Conservation (phyloP, 1,140 invertebrate genomes). For the Octopus sinensis region DNA sequence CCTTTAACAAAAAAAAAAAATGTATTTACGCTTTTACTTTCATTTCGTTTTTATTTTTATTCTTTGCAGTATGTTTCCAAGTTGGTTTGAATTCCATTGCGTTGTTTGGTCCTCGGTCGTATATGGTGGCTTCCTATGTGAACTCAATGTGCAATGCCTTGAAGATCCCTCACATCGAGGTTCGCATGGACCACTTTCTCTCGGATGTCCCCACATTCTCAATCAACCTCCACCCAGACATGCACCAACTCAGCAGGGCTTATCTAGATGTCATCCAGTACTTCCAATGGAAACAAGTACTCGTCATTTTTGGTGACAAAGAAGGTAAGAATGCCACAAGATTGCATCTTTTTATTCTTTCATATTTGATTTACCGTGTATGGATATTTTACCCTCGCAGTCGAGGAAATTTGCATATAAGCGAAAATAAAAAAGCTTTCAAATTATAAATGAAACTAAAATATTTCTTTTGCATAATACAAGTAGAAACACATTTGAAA, state of each 20-base stretch:
- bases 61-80: slow-evolving; percentile 75
- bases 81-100: slow-evolving; percentile 81
- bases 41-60: slow-evolving; percentile 8
- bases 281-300: slow-evolving; percentile 42
- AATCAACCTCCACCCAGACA: slow-evolving; percentile 45
- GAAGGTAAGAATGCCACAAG: slow-evolving; percentile 27
- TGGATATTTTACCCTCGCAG: background rate
- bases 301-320: slow-evolving; percentile 41
- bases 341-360: background rate
- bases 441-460: too few species aligned
- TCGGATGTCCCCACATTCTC: slow-evolving; percentile 31
- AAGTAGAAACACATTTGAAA: too few species aligned
- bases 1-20: too few species aligned
- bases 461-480: too few species aligned
- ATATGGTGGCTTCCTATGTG: slow-evolving; percentile 77
- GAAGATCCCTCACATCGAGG: slow-evolving; percentile 84
- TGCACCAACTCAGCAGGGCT: slow-evolving; percentile 35
- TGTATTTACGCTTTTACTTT: background rate
- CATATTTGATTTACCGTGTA: background rate
- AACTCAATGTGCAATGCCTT: slow-evolving; percentile 84
- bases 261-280: slow-evolving; percentile 41
- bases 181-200: slow-evolving; percentile 62
- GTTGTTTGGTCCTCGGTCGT: slow-evolving; percentile 83
- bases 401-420: too few species aligned
- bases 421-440: too few species aligned